Percentiles rank a stretch among this genome's conserved stretches.
Evolutionary conservation across 2,888 invertebrate genomes (phyloP).

Genomic region (Cacoxenus indagator): DNA sequence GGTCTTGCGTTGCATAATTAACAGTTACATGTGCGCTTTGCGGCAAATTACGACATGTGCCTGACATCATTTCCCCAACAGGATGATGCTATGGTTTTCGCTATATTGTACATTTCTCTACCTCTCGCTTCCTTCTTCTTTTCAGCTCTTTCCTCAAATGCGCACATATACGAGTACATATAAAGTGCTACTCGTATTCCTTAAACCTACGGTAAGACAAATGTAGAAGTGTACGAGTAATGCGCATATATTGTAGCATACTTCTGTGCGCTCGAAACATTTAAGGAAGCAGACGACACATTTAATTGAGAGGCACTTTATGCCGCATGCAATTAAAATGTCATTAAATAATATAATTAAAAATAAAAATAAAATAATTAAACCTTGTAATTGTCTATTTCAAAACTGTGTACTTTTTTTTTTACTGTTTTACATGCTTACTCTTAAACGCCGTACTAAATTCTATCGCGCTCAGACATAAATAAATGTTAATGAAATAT

Average conservation of each 20-base stretch:
- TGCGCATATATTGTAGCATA: conserved; percentile 5
- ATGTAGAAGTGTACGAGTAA: background rate
- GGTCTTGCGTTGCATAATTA: conserved; percentile 50
- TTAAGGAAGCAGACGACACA: conserved; percentile 55
- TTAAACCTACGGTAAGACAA: conserved; percentile 11
- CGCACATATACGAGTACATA: background rate
- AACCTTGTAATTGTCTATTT: background rate
- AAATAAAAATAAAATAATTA: background rate
- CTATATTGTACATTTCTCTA: background rate
- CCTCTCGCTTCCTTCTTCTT: background rate
- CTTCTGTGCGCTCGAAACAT: conserved; percentile 31
- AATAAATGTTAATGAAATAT: background rate
- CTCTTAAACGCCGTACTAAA: background rate
- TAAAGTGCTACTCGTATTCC: conserved; percentile 23
- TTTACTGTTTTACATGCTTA: no score
- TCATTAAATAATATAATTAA: conserved; percentile 55
- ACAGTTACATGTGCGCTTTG: conserved; percentile 46
- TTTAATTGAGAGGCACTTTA: conserved; percentile 60
- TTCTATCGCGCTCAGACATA: background rate
- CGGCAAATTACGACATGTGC: conserved; percentile 56
- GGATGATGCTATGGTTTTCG: conserved; percentile 12
- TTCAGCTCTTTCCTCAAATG: background rate
- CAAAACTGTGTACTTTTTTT: background rate
- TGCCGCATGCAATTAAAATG: conserved; percentile 57
- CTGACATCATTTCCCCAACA: conserved; percentile 41